Base-by-base conservation (phyloP, 2,888 invertebrate genomes). In the Pyrgus malvae region DNA sequence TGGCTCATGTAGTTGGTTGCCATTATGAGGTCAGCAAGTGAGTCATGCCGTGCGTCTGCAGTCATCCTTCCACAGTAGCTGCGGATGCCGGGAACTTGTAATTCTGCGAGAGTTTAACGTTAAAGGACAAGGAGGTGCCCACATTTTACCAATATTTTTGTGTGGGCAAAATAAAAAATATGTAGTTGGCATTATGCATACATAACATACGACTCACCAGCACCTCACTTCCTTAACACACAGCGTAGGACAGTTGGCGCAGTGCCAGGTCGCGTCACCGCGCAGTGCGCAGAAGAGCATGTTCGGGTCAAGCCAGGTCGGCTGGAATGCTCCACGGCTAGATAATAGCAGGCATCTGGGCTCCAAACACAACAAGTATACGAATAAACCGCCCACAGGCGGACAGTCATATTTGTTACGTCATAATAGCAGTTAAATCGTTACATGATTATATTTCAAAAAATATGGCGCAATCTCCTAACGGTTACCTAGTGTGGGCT, bases 401-500 rank as follows among this genome's bases (percentile, higher is more conserved):
- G 75, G 77, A 76, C 75, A 72, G 63, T 64, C 65, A 62, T 63
- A 70, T n/a, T n/a, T 56, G 69, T 56, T 62, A 66, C 65, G 67
- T 68, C 59, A 67, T 33, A 48, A 54, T 33, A 41, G 35, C 35
- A 53, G 66, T n/a, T n/a, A n/a, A 67, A 19, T 14, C 68, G 66
- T 67, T 53, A 46, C 29, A 53, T 54, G 38, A 46, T 46, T 21
- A 54, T 31, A 46, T 53, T 29, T 54, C 17, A 54, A 70, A 74
- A 78, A 78, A 75, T 68, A 71, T 78, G 67, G 68, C 78, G 76
- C 73, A 76, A 73, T 72, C 64, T 68, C 86, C 86, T 83, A 83
- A 72, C 80, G 66, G 72, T 89, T 89, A 88, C 88, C 89, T 88
- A 89, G 60, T 63, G 85, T 82, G 86, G 88, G 87, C 87, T 87